Base-by-base conservation (phyloP, 2,797 vertebrate genomes). In the Tarsius wallacei region DNA sequence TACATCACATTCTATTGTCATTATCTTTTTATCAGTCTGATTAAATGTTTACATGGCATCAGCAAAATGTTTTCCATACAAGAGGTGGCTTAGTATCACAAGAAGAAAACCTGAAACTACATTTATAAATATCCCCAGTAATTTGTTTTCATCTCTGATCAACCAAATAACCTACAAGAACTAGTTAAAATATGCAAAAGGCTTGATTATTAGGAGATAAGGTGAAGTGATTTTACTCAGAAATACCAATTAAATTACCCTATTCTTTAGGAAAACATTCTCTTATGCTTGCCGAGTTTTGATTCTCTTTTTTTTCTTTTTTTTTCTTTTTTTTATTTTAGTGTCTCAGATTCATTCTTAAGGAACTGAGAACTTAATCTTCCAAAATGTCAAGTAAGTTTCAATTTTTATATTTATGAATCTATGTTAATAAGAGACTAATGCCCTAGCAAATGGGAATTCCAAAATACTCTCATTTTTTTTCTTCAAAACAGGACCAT, bases 361-460 rank as follows among this genome's bases (percentile, higher is more conserved):
- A 98, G 98, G 98, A 98, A 98, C 98, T 99, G 99, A 99, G 98
- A 98, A 98, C 96, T 97, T 98, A 98, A 97, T 94, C 98, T 98
- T 97, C 97, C 99, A 99, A 99, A 98, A 99, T 99, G 99, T 99
- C 99, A 99, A 99, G 99, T 99, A 99, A 99, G 99, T 99, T 98
- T 53, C 98, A 95, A 95, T 98, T 98, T 98, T 97, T 98, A 96
- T 98, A 97, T 97, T 98, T 98, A 97, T 98, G 97, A 81, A 97
- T 96, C 97, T 98, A 85, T 98, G 94, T 97, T 97, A 97, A 97
- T 98, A 97, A 97, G 92, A 98, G 93, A 95, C 98, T 97, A 98
- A 98, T 98, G 97, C 97, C 97, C 98, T 98, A 97, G 97, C 98
- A 97, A 98, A 81, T 98, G 98, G 97, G 96, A 97, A 98, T 98